These are phyloP conservation scores for Shargacucullia verbasci DNA, from an alignment of 2,888 invertebrate genomes.

Conservation along the genomic window DNA sequence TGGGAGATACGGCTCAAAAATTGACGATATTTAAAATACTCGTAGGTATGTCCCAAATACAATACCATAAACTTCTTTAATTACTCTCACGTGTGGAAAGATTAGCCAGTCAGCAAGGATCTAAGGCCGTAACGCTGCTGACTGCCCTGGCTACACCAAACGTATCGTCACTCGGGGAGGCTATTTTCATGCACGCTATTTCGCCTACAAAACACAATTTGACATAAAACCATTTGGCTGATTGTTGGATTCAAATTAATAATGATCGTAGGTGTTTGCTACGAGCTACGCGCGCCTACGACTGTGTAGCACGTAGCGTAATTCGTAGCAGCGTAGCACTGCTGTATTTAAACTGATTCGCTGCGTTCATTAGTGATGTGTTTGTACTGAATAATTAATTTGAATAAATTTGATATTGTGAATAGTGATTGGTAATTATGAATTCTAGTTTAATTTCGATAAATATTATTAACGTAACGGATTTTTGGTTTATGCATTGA, in stretches of 20 bases:
- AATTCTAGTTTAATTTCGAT: not conserved
- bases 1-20: constrained; percentile 20
- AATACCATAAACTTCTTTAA: too few relatives aligned
- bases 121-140: too few relatives aligned
- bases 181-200: too few relatives aligned
- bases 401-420: not conserved
- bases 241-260: constrained; percentile 6
- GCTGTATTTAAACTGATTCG: constrained; percentile 13
- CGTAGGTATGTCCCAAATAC: too few relatives aligned
- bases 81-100: too few relatives aligned
- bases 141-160: too few relatives aligned
- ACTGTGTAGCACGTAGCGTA: constrained; percentile 45
- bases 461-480: not conserved
- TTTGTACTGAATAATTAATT: constrained; percentile 9
- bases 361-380: constrained; percentile 30
- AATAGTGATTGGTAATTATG: too few relatives aligned
- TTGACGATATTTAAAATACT: too few relatives aligned
- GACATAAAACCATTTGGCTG: too few relatives aligned
- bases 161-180: too few relatives aligned
- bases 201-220: too few relatives aligned
- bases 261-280: constrained; percentile 36
- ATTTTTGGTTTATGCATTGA: not conserved
- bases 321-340: constrained; percentile 49
- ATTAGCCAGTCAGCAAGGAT: too few relatives aligned
- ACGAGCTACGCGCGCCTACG: constrained; percentile 47